phyloP scores from a whole-genome alignment of 1,140 invertebrate genomes.

The Lasaia peninsularis region DNA sequence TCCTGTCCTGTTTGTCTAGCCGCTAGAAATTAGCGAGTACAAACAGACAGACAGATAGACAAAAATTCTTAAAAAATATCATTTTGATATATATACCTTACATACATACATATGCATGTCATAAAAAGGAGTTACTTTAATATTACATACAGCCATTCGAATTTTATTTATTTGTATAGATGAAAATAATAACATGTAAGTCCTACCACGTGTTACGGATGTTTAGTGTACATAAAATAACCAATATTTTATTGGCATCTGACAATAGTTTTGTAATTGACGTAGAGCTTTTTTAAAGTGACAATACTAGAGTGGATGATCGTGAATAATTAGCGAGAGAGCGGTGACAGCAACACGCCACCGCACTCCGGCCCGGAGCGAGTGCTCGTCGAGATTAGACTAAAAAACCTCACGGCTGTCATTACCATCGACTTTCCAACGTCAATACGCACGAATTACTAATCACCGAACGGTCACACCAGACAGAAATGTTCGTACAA shows the following conservation, averaged over 20 bases:
- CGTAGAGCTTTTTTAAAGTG: conserved; percentile 36
- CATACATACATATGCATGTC: too few relatives aligned
- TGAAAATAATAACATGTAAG: too few relatives aligned
- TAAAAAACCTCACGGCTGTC: conserved; percentile 66
- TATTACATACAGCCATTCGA: too few relatives aligned
- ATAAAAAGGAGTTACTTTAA: too few relatives aligned
- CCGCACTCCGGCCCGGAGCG: conserved; percentile 58
- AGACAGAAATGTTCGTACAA: not conserved
- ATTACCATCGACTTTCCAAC: conserved; percentile 68
- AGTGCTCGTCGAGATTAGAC: conserved; percentile 61
- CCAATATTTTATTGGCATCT: not conserved
- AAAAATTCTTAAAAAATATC: too few relatives aligned
- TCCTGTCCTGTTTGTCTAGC: too few relatives aligned
- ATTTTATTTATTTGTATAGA: too few relatives aligned
- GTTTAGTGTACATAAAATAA: not conserved
- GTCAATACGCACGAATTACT: conserved; percentile 72
- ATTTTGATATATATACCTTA: too few relatives aligned
- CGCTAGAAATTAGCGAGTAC: too few relatives aligned
- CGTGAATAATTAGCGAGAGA: conserved; percentile 65
- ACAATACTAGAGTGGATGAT: conserved; percentile 46
- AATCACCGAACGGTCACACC: conserved; percentile 44
- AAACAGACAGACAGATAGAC: too few relatives aligned
- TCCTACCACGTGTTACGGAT: too few relatives aligned
- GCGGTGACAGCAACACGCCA: conserved; percentile 64
- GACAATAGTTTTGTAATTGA: conserved; percentile 5